phyloP scores from a whole-genome alignment of 2,797 vertebrate species.

The Phataginus tricuspis region DNA sequence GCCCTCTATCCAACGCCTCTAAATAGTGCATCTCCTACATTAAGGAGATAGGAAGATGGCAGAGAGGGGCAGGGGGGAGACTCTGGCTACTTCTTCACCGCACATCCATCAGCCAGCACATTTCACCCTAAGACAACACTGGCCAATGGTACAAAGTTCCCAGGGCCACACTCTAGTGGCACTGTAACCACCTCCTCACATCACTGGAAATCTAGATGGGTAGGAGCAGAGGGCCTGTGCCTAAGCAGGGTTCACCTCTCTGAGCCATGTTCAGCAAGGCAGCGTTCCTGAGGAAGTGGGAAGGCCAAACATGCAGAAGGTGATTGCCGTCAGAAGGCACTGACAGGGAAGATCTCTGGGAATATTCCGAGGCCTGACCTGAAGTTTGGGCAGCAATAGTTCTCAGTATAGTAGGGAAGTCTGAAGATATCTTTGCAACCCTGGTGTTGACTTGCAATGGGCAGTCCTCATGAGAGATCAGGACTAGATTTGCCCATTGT shows the following conservation, averaged over 20 bases:
- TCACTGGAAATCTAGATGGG: not conserved
- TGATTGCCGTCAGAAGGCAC: too few relatives aligned
- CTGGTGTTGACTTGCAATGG: not conserved
- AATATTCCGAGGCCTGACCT: not conserved
- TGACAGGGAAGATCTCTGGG: not conserved
- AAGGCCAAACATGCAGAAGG: not conserved
- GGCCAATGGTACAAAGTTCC: not conserved
- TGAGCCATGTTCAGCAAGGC: not conserved
- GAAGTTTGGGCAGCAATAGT: not conserved
- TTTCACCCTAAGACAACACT: not conserved
- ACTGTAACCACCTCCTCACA: not conserved
- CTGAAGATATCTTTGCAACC: not conserved
- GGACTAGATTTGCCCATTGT: not conserved
- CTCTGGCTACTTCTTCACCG: not conserved
- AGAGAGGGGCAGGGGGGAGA: too few relatives aligned
- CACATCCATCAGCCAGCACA: not conserved
- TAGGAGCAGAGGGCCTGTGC: not conserved
- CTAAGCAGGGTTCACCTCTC: not conserved
- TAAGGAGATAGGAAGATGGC: not conserved
- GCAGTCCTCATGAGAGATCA: fast-evolving
- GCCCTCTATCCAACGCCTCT: not conserved
- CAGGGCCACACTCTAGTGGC: not conserved
- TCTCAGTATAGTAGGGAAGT: too few relatives aligned
- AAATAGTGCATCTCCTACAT: not conserved
- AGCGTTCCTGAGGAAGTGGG: not conserved